These are phyloP conservation scores for Lycorma delicatula DNA, from an alignment of 1,140 invertebrate species.

Conservation along the genomic window DNA sequence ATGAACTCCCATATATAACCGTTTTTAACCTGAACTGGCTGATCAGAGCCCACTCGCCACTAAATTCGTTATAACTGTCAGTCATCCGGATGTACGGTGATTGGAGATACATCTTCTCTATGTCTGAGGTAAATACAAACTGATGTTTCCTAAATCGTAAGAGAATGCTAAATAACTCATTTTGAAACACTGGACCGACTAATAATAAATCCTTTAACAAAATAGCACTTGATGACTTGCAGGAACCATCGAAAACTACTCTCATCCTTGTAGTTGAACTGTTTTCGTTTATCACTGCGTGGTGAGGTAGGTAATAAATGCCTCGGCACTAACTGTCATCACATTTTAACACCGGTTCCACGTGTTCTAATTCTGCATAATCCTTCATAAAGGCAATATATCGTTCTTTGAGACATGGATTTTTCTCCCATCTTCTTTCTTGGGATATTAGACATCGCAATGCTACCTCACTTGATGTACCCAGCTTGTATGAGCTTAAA, in stretches of 20 bases:
- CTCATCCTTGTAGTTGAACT: conserved; percentile 31
- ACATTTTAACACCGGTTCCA: conserved; percentile 14
- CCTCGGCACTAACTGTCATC: background rate
- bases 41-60: conserved; percentile 29
- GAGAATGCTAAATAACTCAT: conserved; percentile 35
- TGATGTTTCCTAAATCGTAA: conserved; percentile 31
- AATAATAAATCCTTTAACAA: conserved; percentile 30
- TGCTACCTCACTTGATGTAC: conserved; percentile 9
- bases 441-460: conserved; percentile 8
- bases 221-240: conserved; percentile 21
- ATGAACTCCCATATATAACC: conserved; percentile 32
- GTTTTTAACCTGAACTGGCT: conserved; percentile 29
- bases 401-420: conserved; percentile 5
- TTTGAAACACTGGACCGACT: conserved; percentile 34
- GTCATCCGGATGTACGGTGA: conserved; percentile 21
- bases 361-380: conserved; percentile 26
- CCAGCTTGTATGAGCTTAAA: background rate
- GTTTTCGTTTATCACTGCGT: too few relatives aligned
- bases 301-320: conserved; percentile 28
- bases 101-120: conserved; percentile 28
- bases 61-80: conserved; percentile 34
- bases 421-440: conserved; percentile 16
- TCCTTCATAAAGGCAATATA: conserved; percentile 33
- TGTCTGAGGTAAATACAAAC: conserved; percentile 31
- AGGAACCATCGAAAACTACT: conserved; percentile 35